Conservation (phyloP, 2,113 vertebrate species). For the Ophiodon elongatus region DNA sequence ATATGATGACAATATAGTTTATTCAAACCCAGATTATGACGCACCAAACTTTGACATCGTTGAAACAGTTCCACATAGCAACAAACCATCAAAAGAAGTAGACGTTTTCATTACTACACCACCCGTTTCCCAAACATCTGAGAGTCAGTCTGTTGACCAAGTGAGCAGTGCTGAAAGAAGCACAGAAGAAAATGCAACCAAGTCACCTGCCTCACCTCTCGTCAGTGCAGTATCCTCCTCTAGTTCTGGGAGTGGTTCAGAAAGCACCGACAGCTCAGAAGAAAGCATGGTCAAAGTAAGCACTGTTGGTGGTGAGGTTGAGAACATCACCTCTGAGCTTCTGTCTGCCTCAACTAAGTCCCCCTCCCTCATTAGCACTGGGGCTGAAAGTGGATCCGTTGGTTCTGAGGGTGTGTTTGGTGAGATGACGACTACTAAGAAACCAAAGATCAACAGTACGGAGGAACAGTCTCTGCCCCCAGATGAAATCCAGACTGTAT, state of each 20-base stretch:
- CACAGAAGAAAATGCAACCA: constrained; percentile 26
- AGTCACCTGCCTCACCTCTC: not conserved
- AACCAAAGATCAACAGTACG: constrained; percentile 5
- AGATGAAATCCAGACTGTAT: constrained; percentile 69
- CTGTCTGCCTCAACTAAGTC: constrained; percentile 16
- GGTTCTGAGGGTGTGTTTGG: constrained; percentile 36
- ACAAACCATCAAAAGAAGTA: constrained; percentile 5
- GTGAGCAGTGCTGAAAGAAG: constrained; percentile 15
- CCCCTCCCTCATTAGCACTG: constrained; percentile 2
- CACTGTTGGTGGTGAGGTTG: constrained; percentile 11
- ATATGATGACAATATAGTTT: not conserved
- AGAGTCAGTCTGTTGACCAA: constrained; percentile 15
- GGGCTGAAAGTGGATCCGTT: constrained; percentile 25
- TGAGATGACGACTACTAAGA: constrained; percentile 37
- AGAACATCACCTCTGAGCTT: not conserved
- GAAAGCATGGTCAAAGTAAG: constrained; percentile 28
- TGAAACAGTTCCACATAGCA: constrained; percentile 37
- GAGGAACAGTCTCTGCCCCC: constrained; percentile 30
- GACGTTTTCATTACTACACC: not conserved
- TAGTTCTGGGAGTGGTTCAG: constrained; percentile 41
- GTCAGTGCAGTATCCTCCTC: constrained; percentile 24
- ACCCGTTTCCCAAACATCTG: constrained; percentile 27
- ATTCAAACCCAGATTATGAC: constrained; percentile 51
- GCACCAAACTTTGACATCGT: constrained; percentile 6
- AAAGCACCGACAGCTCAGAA: constrained; percentile 52